Base-by-base conservation (phyloP, 2,113 vertebrate species). In the Amblyopsis rosae region DNA sequence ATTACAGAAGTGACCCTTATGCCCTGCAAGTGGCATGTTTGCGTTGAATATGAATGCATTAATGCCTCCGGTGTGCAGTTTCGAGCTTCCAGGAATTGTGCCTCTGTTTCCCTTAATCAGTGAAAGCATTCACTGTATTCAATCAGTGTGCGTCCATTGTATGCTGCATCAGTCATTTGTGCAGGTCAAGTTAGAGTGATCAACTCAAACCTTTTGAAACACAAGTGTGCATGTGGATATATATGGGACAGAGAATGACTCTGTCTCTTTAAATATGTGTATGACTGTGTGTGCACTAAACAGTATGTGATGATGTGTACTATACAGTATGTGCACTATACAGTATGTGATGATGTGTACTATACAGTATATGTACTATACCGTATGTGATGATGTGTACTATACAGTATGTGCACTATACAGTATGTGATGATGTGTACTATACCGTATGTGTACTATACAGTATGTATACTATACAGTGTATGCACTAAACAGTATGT, bases 41-140 rank as follows among this genome's bases (percentile, higher is more conserved):
- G 73, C 82, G 84, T 73, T 33, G 74, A 79, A 77, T 75, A 76
- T 87, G 33, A 86, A 84, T 83, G 75, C 82, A 66, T 67, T 65
- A 65, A 77, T 26, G 80, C 61, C 69, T 58, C 80, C 68, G 51
- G 73, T 57, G 77, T 56, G 13, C 32, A 62, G 62, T 69, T 77
- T 19, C 62, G 55, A 45, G 65, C 82, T 89, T 89, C 88, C 86
- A 78, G 84, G 81, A 86, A 87, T 88, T 88, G 84, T 87, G 51
- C 81, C 65, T 82, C 76, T 83, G 80, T 72, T 88, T 91, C 89
- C 85, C 82, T 60, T 79, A 61, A 49, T 74, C 55, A 62, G 72
- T 57, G 73, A 77, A 70, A 59, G 85, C 74, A 41, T 41, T 41
- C 35, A 8, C 35, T 41, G 35, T 41, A 8, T 41, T 8, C 35